Conservation (phyloP, 2,113 vertebrate genomes). For the Silurus glanis region DNA sequence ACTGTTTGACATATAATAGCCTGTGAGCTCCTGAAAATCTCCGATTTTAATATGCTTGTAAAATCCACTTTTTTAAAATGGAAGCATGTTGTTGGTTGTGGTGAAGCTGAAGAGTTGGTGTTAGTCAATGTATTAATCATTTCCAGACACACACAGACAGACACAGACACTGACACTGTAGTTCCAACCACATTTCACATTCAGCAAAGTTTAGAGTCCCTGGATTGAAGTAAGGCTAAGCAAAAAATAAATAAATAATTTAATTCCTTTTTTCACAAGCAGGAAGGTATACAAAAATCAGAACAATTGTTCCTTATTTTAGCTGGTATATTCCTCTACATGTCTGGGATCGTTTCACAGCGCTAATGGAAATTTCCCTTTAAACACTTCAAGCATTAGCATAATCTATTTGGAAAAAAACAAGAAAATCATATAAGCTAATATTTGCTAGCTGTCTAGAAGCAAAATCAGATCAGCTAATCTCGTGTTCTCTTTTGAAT, state of each 20-base stretch:
- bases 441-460: not conserved
- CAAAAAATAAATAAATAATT: not conserved
- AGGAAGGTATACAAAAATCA: not conserved
- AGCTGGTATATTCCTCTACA: not conserved
- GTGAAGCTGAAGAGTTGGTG: not conserved
- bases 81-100: not conserved
- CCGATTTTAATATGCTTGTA: not conserved
- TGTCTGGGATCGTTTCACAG: not conserved
- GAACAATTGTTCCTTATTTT: not conserved
- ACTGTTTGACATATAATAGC: not conserved
- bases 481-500: not conserved
- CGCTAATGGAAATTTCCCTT: not conserved
- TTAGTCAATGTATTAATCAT: slow-evolving; percentile 2
- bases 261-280: not conserved
- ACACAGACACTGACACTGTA: not conserved
- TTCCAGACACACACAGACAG: not conserved
- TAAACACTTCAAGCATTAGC: not conserved
- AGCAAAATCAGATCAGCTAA: not conserved
- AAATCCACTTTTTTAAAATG: slow-evolving; percentile 2
- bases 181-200: not conserved
- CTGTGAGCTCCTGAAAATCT: not conserved
- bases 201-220: not conserved
- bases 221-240: not conserved
- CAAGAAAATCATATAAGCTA: not conserved
- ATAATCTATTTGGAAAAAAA: not conserved